Evolutionary conservation across 2,113 vertebrate genomes (phyloP), one percentile per base, ranked within the genome.

Genomic region (Tautogolabrus adspersus): DNA sequence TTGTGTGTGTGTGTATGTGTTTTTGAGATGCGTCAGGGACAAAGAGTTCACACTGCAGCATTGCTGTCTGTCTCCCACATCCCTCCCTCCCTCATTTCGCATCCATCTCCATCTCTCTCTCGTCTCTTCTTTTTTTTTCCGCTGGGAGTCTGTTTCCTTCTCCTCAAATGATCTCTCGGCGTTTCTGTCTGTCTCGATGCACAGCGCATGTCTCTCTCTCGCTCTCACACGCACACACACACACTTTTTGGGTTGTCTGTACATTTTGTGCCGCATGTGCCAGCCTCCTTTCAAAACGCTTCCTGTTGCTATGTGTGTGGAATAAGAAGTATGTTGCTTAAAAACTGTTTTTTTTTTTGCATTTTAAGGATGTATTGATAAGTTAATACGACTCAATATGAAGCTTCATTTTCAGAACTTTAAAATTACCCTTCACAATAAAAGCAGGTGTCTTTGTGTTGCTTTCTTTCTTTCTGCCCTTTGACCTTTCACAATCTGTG

Each of bases 31-130:
- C 69, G 26, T 71, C 72, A 72, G 87, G 87, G 85, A 89, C 91
- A 86, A 79, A 90, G 82, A 88, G 87, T 91, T 88, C 83, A 86
- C 79, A 87, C 89, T 84, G 86, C 91, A 79, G 88, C 76, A 80
- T 23, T 78, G 63, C 73, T 82, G 84, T 88, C 86, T 86, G 8
- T 68, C 81, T 86, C 78, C 37, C 51, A 55, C 13, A 19, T 49
- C 47, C 58, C 65, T 78, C 46, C 49, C 59, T 65, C 62, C 65
- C 62, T 65, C 38, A 13, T 38, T 47, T 42, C 18, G 15, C 77
- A 72, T 82, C 66, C 79, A 54, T 65, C 57, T 67, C 38, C 51
- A 30, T 54, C 60, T 42, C 56, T 64, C 40, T 23, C 51, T 62
- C 49, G 15, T 51, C 19, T 46, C 22, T n/a, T 21, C 47, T 5